Percentiles rank a stretch among this genome's conserved stretches.
Evolutionary conservation across 2,113 vertebrate species (phyloP).

Genomic region (Mixornis gularis): DNA sequence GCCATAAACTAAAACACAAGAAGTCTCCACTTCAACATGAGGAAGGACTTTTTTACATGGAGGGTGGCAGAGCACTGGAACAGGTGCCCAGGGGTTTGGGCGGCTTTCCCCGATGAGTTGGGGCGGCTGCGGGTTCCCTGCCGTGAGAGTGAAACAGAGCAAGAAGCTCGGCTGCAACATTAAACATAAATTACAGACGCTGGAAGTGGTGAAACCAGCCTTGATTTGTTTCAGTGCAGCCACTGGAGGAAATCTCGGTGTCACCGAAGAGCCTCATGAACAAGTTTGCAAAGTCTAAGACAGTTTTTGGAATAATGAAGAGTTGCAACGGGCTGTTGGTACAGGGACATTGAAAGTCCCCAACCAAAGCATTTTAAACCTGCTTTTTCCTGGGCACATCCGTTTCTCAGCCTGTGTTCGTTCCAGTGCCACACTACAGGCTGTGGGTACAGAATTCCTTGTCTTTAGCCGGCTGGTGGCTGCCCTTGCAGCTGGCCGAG

Average conservation of each 20-base stretch:
- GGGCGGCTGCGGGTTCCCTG: not conserved
- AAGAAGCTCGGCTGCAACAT: not conserved
- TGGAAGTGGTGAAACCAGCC: not conserved
- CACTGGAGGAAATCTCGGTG: not conserved
- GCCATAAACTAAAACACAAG: not conserved
- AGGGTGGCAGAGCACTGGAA: not conserved
- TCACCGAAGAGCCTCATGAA: rapidly evolving
- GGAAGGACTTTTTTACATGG: not conserved
- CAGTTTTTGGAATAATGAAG: not conserved
- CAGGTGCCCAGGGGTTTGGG: too few relatives aligned
- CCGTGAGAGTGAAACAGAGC: rapidly evolving
- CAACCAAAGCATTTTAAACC: not conserved
- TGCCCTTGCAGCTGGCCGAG: not conserved
- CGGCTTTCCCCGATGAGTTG: rapidly evolving
- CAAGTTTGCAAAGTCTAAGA: not conserved
- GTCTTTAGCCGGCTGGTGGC: rapidly evolving
- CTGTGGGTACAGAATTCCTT: not conserved
- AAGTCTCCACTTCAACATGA: not conserved
- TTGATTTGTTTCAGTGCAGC: not conserved
- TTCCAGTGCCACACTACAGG: rapidly evolving
- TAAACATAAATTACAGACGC: rapidly evolving
- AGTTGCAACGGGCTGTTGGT: rapidly evolving
- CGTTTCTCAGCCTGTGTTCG: not conserved
- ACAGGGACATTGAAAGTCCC: not conserved
- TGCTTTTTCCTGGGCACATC: not conserved